phyloP scores from a whole-genome alignment of 2,113 vertebrate species.

The Brachionichthys hirsutus region DNA sequence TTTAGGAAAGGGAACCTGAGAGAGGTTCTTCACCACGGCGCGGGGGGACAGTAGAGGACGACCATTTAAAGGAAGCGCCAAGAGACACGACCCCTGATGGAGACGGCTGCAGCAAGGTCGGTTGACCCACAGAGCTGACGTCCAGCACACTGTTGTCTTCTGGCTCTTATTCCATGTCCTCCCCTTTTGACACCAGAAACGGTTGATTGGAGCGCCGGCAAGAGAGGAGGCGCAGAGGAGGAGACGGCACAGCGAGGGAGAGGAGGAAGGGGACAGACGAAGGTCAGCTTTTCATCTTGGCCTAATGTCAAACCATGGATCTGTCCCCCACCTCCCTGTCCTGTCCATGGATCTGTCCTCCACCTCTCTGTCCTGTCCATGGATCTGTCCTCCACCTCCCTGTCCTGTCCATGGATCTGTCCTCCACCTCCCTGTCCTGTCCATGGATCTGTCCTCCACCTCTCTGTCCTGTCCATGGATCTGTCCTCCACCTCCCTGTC shows the following conservation, averaged over 20 bases:
- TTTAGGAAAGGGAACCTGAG: conserved; percentile 60
- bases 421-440: no score
- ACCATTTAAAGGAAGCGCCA: conserved; percentile 31
- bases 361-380: no score
- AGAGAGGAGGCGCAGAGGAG: conserved; percentile 37
- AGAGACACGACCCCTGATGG: conserved; percentile 28
- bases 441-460: no score
- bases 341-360: no score
- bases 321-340: no score
- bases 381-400: no score
- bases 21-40: conserved; percentile 37
- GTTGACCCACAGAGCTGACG: no score
- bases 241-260: conserved; percentile 40
- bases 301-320: no score
- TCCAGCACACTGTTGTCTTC: no score
- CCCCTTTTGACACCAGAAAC: conserved; percentile 46
- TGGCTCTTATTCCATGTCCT: neutral
- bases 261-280: conserved; percentile 53
- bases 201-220: conserved; percentile 16
- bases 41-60: conserved; percentile 9
- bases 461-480: no score
- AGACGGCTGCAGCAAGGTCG: conserved; percentile 56
- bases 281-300: conserved; percentile 62
- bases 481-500: no score
- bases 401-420: no score